These are phyloP conservation scores for Corapipo altera DNA, from an alignment of 2,113 vertebrate genomes.

Conservation along the genomic window DNA sequence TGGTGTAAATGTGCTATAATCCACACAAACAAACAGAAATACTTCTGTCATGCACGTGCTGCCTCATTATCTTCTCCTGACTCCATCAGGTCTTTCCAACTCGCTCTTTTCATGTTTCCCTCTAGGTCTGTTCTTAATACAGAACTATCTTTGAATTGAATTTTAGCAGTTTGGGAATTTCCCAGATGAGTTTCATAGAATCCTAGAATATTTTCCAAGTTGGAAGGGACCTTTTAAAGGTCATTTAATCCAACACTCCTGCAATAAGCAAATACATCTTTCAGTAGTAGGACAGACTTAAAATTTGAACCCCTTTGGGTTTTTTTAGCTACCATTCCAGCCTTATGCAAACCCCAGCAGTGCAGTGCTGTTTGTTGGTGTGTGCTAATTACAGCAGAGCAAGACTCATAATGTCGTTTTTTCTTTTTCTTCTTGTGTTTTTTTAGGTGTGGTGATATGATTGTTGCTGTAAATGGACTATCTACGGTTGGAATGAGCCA, in stretches of 20 bases:
- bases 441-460: constrained; percentile 96
- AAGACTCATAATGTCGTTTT: neutral
- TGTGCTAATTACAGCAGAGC: neutral
- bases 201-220: neutral
- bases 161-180: neutral
- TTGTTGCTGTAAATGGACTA: constrained; percentile 92
- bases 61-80: neutral
- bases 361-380: neutral
- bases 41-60: neutral
- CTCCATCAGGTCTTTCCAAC: neutral
- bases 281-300: neutral
- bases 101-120: neutral
- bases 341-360: neutral
- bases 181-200: neutral
- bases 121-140: neutral
- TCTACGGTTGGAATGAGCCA: constrained; percentile 98
- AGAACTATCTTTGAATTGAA: neutral
- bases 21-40: constrained; percentile 26
- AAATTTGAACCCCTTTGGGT: neutral
- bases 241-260: neutral
- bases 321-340: neutral
- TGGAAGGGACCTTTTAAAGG: neutral
- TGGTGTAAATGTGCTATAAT: constrained; percentile 25
- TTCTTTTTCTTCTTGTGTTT: neutral
- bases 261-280: neutral